A percentile compares a stretch with the other conserved stretches of the same genome.
phyloP scores from a whole-genome alignment of 92 coral and sea anemone species.

The Epizoanthus illoricatus region DNA sequence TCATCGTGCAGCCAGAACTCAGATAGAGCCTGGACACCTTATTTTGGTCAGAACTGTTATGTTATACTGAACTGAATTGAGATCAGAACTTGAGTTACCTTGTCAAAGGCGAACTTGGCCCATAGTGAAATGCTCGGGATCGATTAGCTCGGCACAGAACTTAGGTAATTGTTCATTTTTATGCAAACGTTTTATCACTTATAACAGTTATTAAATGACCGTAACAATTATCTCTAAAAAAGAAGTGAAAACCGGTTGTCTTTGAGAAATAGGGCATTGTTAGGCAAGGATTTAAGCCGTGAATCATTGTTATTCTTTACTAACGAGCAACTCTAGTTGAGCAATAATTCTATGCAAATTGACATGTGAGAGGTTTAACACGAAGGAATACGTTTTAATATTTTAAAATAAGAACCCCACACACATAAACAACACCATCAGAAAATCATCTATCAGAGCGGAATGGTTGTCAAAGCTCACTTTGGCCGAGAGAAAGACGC shows the following conservation, averaged over 20 bases:
- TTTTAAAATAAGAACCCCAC: not conserved
- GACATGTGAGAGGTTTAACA: not conserved
- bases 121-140: too few relatives aligned
- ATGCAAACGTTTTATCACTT: slow-evolving; percentile 15
- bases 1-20: too few relatives aligned
- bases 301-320: too few relatives aligned
- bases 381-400: not conserved
- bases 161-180: not conserved
- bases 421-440: not conserved
- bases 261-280: not conserved
- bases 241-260: not conserved
- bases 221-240: slow-evolving; percentile 6
- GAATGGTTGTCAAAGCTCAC: not conserved
- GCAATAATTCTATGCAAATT: too few relatives aligned
- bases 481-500: slow-evolving; percentile 5
- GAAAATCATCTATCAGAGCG: not conserved
- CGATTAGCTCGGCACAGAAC: not conserved
- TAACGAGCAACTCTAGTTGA: too few relatives aligned
- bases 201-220: slow-evolving; percentile 12
- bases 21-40: too few relatives aligned
- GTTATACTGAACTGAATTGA: too few relatives aligned
- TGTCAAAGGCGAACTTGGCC: too few relatives aligned
- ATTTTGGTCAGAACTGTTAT: too few relatives aligned
- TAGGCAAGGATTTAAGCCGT: not conserved
- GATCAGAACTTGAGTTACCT: too few relatives aligned